Base-by-base conservation (phyloP, 2,888 invertebrate genomes). In the Morpho deidamia region DNA sequence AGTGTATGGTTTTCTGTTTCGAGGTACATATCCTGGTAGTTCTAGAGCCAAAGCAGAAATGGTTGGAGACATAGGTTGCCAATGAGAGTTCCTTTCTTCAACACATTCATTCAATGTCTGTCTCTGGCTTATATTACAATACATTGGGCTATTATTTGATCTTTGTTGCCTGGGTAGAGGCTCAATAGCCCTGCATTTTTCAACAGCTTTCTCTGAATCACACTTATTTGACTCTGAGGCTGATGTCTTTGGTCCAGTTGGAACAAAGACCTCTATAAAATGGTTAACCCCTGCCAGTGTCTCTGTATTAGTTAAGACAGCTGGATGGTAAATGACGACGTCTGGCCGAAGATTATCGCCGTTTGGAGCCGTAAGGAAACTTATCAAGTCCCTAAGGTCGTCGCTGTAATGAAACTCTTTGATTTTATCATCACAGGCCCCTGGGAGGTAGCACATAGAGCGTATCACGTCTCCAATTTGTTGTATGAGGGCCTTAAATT, bases 11-110 rank as follows among this genome's bases (percentile, higher is more conserved):
- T 68, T 83, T 51, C 81, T 78, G 62, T 80, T 74, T 39, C 84
- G 76, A 39, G 90, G 90, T 1, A 89, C 83, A 67, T 77, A 90
- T 1, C 90, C 90, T 40, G 90, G 90, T 45, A 90, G 65, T 72
- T 90, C 89, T 37, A 90, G 59, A 11, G 90, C 90, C 33, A 90
- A 63, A 35, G 90, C 90, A 55, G 83, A 83, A 33, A 90, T 60
- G 39, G 87, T 87, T 0, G 90, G 90, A 8, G 90, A 90, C 58
- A 89, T 52, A 14, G 76, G 76, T 39, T 66, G 68, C 32, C 64
- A 63, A 51, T 64, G 62, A 14, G 73, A 67, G 32, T 63, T 66
- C 32, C 58, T 56, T 44, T 73, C 64, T 55, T 67, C 66, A 50
- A 64, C 70, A 42, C 70, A 66, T 38, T 58, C 59, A 9, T 62